A percentile compares a stretch with the other conserved stretches of the same genome.
These are phyloP conservation scores for Ricordea florida DNA, from an alignment of 92 coral and sea anemone genomes.

Conservation along the genomic window DNA sequence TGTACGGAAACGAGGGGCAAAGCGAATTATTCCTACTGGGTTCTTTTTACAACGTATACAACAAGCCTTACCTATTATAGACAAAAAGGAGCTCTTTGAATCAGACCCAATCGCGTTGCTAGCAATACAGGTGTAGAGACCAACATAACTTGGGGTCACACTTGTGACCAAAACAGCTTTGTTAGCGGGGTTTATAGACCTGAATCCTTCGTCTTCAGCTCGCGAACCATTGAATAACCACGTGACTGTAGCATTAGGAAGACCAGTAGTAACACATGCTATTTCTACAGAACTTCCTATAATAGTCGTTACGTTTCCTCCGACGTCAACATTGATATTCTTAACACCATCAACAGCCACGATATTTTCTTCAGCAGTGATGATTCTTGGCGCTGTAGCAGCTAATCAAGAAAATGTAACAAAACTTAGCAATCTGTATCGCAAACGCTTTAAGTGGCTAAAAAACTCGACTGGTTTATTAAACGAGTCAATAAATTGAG, in stretches of 20 bases:
- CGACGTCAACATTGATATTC: slow-evolving; percentile 61
- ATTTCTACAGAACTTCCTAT: slow-evolving; percentile 84
- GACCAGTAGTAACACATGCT: slow-evolving; percentile 66
- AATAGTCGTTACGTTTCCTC: slow-evolving; percentile 87
- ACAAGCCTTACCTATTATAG: slow-evolving; percentile 67
- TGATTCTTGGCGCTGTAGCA: slow-evolving; percentile 62
- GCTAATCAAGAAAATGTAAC: slow-evolving; percentile 17
- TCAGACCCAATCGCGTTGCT: slow-evolving; percentile 75
- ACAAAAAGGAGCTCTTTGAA: slow-evolving; percentile 55
- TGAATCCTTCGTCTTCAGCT: slow-evolving; percentile 14
- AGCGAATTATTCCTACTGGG: not conserved
- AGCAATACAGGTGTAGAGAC: slow-evolving; percentile 86
- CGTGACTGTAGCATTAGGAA: slow-evolving; percentile 71
- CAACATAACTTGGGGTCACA: slow-evolving; percentile 61
- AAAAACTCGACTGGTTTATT: too few species aligned
- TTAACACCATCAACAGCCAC: slow-evolving; percentile 86
- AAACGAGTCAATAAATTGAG: too few species aligned
- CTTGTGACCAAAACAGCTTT: slow-evolving; percentile 57
- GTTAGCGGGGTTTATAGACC: slow-evolving; percentile 13
- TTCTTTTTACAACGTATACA: not conserved
- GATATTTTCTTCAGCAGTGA: slow-evolving; percentile 35
- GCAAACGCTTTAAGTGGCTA: too few species aligned
- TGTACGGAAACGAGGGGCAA: too few species aligned
- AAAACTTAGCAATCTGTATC: not conserved
- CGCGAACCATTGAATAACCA: slow-evolving; percentile 73